These are phyloP conservation scores for Chloebia gouldiae DNA, from an alignment of 2,113 vertebrate genomes.

Conservation along the genomic window DNA sequence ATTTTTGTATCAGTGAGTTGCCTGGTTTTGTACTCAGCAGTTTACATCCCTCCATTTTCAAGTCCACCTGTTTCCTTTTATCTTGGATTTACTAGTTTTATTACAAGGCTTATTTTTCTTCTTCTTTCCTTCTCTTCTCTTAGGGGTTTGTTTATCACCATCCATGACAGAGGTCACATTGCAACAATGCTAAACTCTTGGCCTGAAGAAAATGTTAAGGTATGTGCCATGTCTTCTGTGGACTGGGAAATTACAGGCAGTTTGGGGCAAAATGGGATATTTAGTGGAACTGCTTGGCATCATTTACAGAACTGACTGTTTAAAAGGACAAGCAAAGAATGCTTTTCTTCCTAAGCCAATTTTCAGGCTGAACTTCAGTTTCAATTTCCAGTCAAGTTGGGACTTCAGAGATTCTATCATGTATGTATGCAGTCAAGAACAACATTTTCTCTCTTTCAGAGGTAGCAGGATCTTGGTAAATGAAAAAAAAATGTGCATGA, in stretches of 20 bases:
- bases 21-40: background rate
- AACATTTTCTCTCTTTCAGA: background rate
- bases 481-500: background rate
- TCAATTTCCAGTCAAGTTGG: background rate
- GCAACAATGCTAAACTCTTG: slow-evolving; percentile 95
- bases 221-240: slow-evolving; percentile 48
- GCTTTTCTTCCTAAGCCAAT: background rate
- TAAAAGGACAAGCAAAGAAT: background rate
- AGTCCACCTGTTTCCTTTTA: background rate
- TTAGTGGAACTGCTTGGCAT: background rate
- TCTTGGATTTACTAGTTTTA: background rate
- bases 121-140: background rate
- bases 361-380: background rate
- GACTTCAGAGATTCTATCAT: background rate
- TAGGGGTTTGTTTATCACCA: slow-evolving; percentile 93
- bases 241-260: background rate
- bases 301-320: background rate
- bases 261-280: background rate
- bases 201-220: slow-evolving; percentile 95
- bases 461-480: background rate
- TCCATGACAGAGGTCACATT: slow-evolving; percentile 95
- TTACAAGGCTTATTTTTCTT: background rate
- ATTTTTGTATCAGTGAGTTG: background rate
- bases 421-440: background rate
- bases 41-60: background rate